phyloP scores from a whole-genome alignment of 2,797 vertebrate species.

The Acestrorhynchus altus region DNA sequence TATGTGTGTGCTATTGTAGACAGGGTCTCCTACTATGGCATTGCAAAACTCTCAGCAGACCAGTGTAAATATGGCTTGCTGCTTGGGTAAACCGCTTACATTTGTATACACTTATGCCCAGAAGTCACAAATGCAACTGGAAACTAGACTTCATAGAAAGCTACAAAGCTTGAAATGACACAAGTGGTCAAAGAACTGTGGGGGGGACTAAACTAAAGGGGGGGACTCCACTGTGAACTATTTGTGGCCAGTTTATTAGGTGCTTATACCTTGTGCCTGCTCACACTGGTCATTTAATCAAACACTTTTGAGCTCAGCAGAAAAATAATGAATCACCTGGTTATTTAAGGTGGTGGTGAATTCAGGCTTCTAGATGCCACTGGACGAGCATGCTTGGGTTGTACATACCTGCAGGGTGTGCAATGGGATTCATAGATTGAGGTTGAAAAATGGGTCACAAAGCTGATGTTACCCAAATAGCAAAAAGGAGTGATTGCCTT shows the following conservation, averaged over 20 bases:
- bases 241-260: neutral
- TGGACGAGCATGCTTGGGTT: no score
- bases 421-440: no score
- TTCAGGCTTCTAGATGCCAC: no score
- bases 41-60: constrained; percentile 65
- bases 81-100: constrained; percentile 13
- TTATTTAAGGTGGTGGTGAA: no score
- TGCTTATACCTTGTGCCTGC: neutral
- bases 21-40: constrained; percentile 40
- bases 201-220: no score
- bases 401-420: no score
- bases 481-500: no score
- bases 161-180: no score
- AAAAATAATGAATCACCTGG: no score
- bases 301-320: neutral
- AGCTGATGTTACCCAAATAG: no score
- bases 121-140: neutral
- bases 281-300: neutral
- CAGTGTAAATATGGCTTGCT: constrained; percentile 58
- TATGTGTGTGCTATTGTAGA: constrained; percentile 21
- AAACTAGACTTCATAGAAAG: neutral
- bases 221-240: neutral
- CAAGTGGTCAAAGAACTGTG: neutral
- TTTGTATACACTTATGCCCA: constrained; percentile 16
- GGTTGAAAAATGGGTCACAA: no score